phyloP scores from a whole-genome alignment of 1,140 invertebrate species.

The Branchinecta lindahli region DNA sequence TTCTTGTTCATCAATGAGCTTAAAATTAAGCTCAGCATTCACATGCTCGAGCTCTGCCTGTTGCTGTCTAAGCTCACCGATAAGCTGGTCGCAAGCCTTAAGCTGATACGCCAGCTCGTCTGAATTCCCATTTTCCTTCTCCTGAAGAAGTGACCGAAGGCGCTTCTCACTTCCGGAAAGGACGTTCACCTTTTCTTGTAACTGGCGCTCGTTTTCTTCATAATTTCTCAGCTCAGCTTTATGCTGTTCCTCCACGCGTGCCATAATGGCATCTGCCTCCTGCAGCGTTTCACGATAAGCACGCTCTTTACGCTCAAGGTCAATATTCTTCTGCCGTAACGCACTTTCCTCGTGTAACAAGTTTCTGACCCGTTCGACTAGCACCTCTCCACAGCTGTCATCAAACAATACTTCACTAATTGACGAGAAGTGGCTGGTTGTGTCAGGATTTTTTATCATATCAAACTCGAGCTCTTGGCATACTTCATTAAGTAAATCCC shows the following conservation, averaged over 20 bases:
- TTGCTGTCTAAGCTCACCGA: not conserved
- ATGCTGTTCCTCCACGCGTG: not conserved
- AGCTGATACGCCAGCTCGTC: not conserved
- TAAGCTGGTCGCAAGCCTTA: not conserved
- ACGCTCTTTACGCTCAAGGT: not conserved
- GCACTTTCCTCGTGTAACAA: not conserved
- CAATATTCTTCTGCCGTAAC: not conserved
- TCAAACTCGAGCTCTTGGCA: conserved; percentile 1
- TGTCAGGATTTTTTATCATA: not conserved
- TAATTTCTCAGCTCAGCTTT: not conserved
- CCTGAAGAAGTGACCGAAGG: not conserved
- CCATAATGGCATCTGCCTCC: not conserved
- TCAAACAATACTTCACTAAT: conserved; percentile 2
- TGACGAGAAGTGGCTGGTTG: not conserved
- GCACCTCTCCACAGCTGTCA: not conserved
- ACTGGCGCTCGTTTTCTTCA: conserved; percentile 1
- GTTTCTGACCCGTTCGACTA: not conserved
- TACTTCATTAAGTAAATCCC: not conserved
- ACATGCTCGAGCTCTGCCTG: not conserved
- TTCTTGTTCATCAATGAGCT: conserved; percentile 3
- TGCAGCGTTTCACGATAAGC: conserved; percentile 5
- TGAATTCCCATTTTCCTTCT: not conserved
- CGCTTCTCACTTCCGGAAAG: not conserved
- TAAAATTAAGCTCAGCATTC: conserved; percentile 6
- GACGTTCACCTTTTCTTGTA: not conserved